Evolutionary conservation across 2,888 invertebrate species (phyloP).

Genomic region (Orthonychiurus folsomi): DNA sequence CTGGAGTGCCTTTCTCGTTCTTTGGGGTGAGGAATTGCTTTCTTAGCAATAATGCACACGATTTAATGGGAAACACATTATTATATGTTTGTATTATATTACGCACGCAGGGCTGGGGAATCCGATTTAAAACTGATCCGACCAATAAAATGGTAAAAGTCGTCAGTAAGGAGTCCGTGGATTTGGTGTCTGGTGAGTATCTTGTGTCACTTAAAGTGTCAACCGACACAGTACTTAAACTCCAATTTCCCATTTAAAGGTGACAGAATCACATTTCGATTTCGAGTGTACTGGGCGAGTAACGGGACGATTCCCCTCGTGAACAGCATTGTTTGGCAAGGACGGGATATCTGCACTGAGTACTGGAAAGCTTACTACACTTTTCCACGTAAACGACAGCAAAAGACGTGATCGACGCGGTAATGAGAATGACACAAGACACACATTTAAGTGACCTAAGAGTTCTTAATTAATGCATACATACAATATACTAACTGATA

Average conservation of each 20-base stretch:
- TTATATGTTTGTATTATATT: background rate
- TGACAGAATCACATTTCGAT: slow-evolving; percentile 3
- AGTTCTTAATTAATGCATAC: too few relatives aligned
- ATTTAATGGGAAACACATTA: background rate
- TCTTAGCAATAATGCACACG: background rate
- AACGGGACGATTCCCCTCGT: background rate
- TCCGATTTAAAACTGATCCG: background rate
- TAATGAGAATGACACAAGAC: too few relatives aligned
- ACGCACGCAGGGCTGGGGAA: background rate
- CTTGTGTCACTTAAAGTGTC: too few relatives aligned
- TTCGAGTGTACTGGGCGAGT: background rate
- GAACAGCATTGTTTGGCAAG: background rate
- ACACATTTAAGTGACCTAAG: too few relatives aligned
- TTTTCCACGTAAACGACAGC: too few relatives aligned
- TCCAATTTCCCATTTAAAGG: too few relatives aligned
- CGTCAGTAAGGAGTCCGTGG: background rate
- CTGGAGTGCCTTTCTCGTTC: background rate
- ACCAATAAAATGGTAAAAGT: background rate
- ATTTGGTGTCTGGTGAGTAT: background rate
- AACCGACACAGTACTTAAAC: too few relatives aligned
- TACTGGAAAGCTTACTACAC: background rate
- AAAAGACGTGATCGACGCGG: too few relatives aligned
- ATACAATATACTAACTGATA: too few relatives aligned
- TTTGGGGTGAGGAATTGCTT: slow-evolving; percentile 1
- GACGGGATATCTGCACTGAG: background rate